phyloP scores from a whole-genome alignment of 2,888 invertebrate genomes.

The Carcina quercana region DNA sequence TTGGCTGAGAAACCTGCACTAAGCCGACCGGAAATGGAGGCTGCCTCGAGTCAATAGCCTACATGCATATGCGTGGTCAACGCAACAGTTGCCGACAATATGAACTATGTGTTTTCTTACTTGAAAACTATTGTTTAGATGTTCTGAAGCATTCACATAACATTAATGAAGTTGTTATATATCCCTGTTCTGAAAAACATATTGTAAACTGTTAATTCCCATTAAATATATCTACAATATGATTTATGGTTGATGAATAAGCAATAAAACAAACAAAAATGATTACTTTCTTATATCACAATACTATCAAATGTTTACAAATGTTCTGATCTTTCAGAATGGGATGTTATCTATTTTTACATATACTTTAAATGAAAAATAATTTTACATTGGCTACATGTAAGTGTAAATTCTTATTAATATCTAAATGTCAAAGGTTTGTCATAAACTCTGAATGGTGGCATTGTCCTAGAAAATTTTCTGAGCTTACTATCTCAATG shows the following conservation, averaged over 20 bases:
- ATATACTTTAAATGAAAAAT: slow-evolving; percentile 1
- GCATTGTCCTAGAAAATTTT: no score
- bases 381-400: slow-evolving; percentile 15
- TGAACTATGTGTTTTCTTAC: slow-evolving; percentile 61
- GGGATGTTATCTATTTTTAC: not conserved
- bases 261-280: no score
- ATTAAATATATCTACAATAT: no score
- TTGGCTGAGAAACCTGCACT: slow-evolving; percentile 48
- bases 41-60: slow-evolving; percentile 60
- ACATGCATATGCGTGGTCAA: slow-evolving; percentile 45
- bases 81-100: slow-evolving; percentile 34
- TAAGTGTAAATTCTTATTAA: slow-evolving; percentile 31
- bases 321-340: no score
- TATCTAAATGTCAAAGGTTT: no score
- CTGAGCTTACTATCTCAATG: no score
- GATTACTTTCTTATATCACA: no score
- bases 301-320: no score
- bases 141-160: slow-evolving; percentile 12
- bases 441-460: no score
- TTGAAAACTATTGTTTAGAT: slow-evolving; percentile 57
- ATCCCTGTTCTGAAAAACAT: no score
- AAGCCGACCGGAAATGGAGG: slow-evolving; percentile 44
- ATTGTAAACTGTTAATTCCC: no score
- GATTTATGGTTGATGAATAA: no score
- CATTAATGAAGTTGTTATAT: slow-evolving; percentile 15